Conservation (phyloP, 2,113 vertebrate species). For the Tapirus terrestris region DNA sequence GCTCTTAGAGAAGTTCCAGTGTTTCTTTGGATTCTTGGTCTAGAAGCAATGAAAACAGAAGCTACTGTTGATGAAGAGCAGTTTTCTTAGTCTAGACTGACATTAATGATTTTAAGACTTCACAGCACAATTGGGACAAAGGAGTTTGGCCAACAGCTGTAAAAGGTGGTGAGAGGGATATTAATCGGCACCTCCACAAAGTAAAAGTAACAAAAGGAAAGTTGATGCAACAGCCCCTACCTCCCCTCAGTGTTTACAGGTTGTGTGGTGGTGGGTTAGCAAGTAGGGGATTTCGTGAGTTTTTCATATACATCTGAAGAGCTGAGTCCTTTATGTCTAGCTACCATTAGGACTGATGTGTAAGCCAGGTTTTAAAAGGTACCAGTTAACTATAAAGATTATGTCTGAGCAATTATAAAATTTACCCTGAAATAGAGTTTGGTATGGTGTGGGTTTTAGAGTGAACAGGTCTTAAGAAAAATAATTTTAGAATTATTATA, state of each 20-base stretch:
- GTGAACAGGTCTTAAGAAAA: background rate
- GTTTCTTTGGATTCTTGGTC: background rate
- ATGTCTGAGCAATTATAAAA: background rate
- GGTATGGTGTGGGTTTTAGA: background rate
- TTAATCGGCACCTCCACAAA: background rate
- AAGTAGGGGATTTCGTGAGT: background rate
- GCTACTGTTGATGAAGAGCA: background rate
- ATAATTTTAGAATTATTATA: background rate
- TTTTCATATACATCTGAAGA: background rate
- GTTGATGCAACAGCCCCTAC: background rate
- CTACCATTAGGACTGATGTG: background rate
- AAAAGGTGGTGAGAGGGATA: background rate
- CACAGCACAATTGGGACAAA: background rate
- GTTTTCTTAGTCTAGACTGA: background rate
- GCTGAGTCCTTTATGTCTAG: background rate
- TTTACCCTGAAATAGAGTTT: background rate
- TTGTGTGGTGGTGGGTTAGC: background rate
- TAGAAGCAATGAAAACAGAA: slow-evolving; percentile 14
- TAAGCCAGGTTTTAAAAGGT: background rate
- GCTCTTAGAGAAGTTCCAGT: background rate
- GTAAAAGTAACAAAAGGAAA: background rate
- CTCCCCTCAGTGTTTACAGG: background rate
- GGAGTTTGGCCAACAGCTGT: background rate
- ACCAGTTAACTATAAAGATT: background rate
- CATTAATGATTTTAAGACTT: background rate